Evolutionary conservation across 2,113 vertebrate species (phyloP).

Genomic region (Pituophis catenifer): DNA sequence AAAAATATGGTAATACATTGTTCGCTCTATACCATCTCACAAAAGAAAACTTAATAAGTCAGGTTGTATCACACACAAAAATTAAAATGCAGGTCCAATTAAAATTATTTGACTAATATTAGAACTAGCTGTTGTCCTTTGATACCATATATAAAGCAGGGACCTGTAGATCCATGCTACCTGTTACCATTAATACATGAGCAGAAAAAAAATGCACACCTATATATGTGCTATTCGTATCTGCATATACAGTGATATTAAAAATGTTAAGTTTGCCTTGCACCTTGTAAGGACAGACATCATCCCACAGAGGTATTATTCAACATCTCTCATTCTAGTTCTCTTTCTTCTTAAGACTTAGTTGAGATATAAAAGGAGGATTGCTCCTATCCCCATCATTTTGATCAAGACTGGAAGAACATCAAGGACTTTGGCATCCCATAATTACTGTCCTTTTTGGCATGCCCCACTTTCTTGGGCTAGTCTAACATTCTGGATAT

Average conservation of each 20-base stretch:
- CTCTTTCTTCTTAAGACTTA: too few relatives aligned
- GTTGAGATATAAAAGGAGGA: too few relatives aligned
- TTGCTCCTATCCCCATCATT: too few relatives aligned
- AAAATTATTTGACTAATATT: neutral
- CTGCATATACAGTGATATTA: neutral
- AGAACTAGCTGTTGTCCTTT: neutral
- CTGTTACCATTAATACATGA: neutral
- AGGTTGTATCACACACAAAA: conserved; percentile 9
- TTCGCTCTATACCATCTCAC: conserved; percentile 5
- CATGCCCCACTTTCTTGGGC: neutral
- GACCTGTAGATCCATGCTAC: neutral
- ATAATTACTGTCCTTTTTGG: neutral
- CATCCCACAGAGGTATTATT: too few relatives aligned
- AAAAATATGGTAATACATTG: conserved; percentile 3
- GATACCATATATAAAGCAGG: neutral
- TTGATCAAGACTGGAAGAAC: neutral
- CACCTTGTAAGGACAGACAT: too few relatives aligned
- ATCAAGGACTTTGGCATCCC: neutral
- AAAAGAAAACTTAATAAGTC: conserved; percentile 16
- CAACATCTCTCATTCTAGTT: too few relatives aligned
- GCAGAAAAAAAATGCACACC: neutral
- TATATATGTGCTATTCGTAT: neutral
- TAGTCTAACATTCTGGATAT: neutral
- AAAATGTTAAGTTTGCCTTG: neutral
- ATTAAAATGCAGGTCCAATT: neutral